Percentiles rank a stretch among this genome's conserved stretches.
These are phyloP conservation scores for Sinohyriopsis cumingii DNA, from an alignment of 2,888 invertebrate genomes.

Conservation along the genomic window DNA sequence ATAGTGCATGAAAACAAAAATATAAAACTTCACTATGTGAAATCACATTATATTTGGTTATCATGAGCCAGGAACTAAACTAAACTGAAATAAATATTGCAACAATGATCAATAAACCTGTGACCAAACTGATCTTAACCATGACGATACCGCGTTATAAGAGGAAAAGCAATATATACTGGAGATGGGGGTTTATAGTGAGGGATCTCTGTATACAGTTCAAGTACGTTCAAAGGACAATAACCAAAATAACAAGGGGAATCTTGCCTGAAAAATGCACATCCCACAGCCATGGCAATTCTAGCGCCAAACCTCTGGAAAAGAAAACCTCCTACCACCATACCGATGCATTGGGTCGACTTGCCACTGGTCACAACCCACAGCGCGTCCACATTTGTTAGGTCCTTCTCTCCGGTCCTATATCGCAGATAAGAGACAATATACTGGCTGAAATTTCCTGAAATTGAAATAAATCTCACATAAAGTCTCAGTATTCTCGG, in stretches of 20 bases:
- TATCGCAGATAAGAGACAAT: conserved; percentile 58
- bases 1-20: too few species aligned
- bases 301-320: conserved; percentile 62
- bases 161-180: too few species aligned
- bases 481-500: too few species aligned
- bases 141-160: too few species aligned
- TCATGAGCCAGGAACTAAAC: too few species aligned
- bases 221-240: neutral
- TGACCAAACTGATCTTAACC: too few species aligned
- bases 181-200: too few species aligned
- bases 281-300: conserved; percentile 58
- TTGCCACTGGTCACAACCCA: conserved; percentile 61
- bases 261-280: conserved; percentile 58
- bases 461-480: conserved; percentile 1
- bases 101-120: too few species aligned
- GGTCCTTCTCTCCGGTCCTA: conserved; percentile 24
- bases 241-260: neutral
- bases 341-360: conserved; percentile 62
- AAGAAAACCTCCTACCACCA: conserved; percentile 66
- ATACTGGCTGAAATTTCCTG: conserved; percentile 63
- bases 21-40: too few species aligned
- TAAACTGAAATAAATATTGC: too few species aligned
- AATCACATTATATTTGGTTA: too few species aligned
- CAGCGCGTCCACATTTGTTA: conserved; percentile 49
- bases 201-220: too few species aligned